A percentile compares a stretch with the other conserved stretches of the same genome.
Evolutionary conservation across 1,140 invertebrate species (phyloP).

Genomic region (Drosophila neocordata): DNA sequence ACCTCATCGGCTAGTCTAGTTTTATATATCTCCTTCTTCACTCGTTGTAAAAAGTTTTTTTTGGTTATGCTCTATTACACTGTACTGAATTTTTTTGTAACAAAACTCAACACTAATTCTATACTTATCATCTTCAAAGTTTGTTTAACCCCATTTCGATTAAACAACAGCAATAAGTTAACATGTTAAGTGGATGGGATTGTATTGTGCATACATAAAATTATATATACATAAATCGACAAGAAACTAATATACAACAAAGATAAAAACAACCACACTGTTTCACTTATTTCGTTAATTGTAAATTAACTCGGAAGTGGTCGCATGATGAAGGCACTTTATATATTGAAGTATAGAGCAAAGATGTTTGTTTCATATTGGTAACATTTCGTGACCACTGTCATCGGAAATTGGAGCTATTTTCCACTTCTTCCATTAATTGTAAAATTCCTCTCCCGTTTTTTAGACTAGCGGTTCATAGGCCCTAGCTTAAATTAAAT

Average conservation of each 20-base stretch:
- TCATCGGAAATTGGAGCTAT: too few species aligned
- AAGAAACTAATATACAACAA: conserved; percentile 9
- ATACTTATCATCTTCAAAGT: conserved; percentile 30
- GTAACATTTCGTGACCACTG: too few species aligned
- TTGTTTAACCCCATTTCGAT: conserved; percentile 27
- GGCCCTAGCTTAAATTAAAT: too few species aligned
- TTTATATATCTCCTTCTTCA: conserved; percentile 26
- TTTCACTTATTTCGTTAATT: too few species aligned
- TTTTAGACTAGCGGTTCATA: too few species aligned
- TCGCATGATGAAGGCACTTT: too few species aligned
- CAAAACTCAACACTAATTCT: conserved; percentile 34
- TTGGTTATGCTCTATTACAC: conserved; percentile 3
- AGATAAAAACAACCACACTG: conserved; percentile 7
- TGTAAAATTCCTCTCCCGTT: too few species aligned
- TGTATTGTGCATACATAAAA: conserved; percentile 46
- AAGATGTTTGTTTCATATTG: too few species aligned
- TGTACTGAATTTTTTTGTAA: conserved; percentile 41
- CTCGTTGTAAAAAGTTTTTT: conserved; percentile 2
- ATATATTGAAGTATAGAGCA: too few species aligned
- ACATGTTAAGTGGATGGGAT: conserved; percentile 42
- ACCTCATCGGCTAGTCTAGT: conserved; percentile 40
- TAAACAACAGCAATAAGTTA: conserved; percentile 47
- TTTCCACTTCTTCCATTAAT: too few species aligned
- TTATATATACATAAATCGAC: conserved; percentile 39
- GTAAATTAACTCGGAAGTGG: too few species aligned